Conservation (phyloP, 2,113 vertebrate genomes). For the Empidonax alnorum region DNA sequence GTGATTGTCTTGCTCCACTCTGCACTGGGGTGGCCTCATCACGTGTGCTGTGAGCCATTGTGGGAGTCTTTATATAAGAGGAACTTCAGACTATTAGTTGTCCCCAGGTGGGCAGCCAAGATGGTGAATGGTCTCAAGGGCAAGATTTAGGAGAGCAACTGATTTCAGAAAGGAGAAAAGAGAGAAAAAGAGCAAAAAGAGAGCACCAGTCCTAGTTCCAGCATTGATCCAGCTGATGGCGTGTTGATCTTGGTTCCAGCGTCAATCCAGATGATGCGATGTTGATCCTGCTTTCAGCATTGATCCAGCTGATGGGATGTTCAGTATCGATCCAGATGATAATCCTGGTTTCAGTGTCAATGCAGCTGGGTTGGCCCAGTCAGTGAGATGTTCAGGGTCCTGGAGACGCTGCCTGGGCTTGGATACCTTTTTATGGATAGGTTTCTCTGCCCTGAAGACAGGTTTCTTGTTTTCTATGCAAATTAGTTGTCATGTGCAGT, state of each 20-base stretch:
- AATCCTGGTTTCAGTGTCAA: background rate
- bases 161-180: background rate
- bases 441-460: background rate
- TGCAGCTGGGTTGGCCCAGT: background rate
- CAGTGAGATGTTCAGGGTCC: background rate
- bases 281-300: background rate
- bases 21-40: rapidly evolving
- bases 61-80: background rate
- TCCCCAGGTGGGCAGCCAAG: background rate
- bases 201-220: background rate
- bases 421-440: background rate
- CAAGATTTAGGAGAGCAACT: background rate
- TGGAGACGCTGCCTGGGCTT: background rate
- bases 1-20: background rate
- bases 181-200: background rate
- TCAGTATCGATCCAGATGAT: background rate
- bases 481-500: background rate
- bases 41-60: rapidly evolving
- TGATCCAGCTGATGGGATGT: background rate
- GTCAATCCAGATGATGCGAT: background rate
- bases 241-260: background rate
- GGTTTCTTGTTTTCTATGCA: background rate
- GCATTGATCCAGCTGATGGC: background rate
- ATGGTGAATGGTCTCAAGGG: background rate
- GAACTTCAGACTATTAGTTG: background rate